Evolutionary conservation across 2,888 invertebrate genomes (phyloP).

Genomic region (Chesias legatella): DNA sequence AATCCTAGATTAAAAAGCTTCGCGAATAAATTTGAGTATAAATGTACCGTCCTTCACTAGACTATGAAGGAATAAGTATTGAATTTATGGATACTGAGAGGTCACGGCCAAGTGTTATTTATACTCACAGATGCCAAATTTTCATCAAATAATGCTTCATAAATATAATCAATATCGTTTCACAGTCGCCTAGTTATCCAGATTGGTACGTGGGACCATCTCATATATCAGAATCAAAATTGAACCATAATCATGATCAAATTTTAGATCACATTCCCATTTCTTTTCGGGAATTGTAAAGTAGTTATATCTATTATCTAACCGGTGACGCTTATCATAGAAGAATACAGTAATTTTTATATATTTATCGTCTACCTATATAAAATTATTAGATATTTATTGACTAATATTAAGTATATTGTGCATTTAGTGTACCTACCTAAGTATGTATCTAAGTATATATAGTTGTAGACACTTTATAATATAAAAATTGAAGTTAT

Average conservation of each 20-base stretch:
- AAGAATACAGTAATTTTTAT: slow-evolving; percentile 67
- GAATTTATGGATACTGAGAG: slow-evolving; percentile 38
- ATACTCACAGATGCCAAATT: slow-evolving; percentile 46
- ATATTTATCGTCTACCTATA: slow-evolving; percentile 63
- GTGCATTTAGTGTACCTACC: slow-evolving; percentile 62
- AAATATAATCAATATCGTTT: slow-evolving; percentile 31
- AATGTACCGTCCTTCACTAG: slow-evolving; percentile 64
- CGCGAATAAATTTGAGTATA: slow-evolving; percentile 48
- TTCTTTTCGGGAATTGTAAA: slow-evolving; percentile 59
- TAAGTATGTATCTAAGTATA: slow-evolving; percentile 34
- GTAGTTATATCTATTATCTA: slow-evolving; percentile 41
- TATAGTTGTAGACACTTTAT: slow-evolving; percentile 42
- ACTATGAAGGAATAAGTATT: slow-evolving; percentile 41
- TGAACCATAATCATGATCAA: slow-evolving; percentile 63
- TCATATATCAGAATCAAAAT: slow-evolving; percentile 68
- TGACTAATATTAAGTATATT: slow-evolving; percentile 65
- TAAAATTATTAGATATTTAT: slow-evolving; percentile 44
- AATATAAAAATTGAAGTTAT: slow-evolving; percentile 30
- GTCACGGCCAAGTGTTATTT: slow-evolving; percentile 44
- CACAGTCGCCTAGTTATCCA: slow-evolving; percentile 60
- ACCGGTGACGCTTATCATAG: slow-evolving; percentile 77
- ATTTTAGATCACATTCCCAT: slow-evolving; percentile 60
- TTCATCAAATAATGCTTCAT: slow-evolving; percentile 26
- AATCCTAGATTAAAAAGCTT: slow-evolving; percentile 32
- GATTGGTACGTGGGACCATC: slow-evolving; percentile 73